A percentile compares a stretch with the other conserved stretches of the same genome.
phyloP scores from a whole-genome alignment of 2,797 vertebrate species.

The Pseudochaenichthys georgianus region DNA sequence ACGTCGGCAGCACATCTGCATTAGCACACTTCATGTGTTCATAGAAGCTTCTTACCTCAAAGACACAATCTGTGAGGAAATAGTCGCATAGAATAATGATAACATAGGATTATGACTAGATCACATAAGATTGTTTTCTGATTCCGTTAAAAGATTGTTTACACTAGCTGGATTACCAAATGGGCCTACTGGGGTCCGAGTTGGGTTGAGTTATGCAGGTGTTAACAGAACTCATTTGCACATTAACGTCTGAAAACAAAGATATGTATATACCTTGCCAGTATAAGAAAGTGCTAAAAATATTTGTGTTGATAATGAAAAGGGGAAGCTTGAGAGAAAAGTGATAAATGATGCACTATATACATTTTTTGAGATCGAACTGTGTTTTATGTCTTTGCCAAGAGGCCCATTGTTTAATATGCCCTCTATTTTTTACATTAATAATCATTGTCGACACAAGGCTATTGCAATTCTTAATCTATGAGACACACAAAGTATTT shows the following conservation, averaged over 20 bases:
- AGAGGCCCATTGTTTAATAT: neutral
- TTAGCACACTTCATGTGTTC: neutral
- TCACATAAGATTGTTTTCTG: neutral
- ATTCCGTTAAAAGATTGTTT: neutral
- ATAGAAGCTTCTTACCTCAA: neutral
- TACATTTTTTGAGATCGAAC: neutral
- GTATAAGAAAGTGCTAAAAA: neutral
- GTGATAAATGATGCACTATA: neutral
- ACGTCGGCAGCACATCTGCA: neutral
- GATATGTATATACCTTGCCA: neutral
- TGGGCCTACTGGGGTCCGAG: neutral
- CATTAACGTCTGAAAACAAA: neutral
- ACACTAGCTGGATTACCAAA: constrained; percentile 14
- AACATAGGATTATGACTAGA: neutral
- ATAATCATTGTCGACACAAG: neutral
- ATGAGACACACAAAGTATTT: neutral
- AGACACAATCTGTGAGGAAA: neutral
- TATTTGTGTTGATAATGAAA: neutral
- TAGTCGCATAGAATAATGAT: neutral
- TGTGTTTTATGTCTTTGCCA: neutral
- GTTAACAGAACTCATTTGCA: neutral
- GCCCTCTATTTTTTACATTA: neutral
- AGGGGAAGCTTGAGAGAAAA: no score
- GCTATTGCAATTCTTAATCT: neutral
- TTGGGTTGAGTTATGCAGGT: neutral